phyloP scores from a whole-genome alignment of 2,797 vertebrate genomes.

The Poeciliopsis gracilis region DNA sequence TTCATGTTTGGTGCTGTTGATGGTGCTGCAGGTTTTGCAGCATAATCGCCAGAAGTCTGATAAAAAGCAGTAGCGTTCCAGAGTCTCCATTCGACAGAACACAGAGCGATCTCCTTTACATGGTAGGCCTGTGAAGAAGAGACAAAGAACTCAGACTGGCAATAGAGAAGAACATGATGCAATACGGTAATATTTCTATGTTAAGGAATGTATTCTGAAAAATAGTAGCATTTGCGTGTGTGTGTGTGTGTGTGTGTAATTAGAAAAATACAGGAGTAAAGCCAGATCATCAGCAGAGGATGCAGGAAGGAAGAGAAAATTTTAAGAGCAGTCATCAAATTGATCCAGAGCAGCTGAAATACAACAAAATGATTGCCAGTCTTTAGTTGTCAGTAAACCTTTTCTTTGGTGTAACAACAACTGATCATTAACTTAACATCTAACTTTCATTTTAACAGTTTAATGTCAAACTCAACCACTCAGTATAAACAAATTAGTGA shows the following conservation, averaged over 20 bases:
- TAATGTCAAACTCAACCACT: conserved; percentile 9
- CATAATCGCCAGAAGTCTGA: conserved; percentile 90
- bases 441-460: background rate
- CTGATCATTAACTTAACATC: background rate
- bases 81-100: conserved; percentile 91
- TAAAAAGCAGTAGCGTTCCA: conserved; percentile 90
- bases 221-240: conserved; percentile 5
- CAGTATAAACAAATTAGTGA: conserved; percentile 7
- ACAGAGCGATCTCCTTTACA: conserved; percentile 94
- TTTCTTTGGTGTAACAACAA: background rate
- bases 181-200: conserved; percentile 20
- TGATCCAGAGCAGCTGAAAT: conserved; percentile 64
- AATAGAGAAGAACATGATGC: conserved; percentile 40
- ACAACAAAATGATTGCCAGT: conserved; percentile 52
- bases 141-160: conserved; percentile 69
- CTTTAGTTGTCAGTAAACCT: conserved; percentile 61
- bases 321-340: conserved; percentile 58
- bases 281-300: conserved; percentile 68
- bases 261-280: conserved; percentile 60
- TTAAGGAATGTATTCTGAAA: conserved; percentile 16
- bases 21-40: conserved; percentile 89
- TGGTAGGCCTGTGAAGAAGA: conserved; percentile 88
- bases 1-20: conserved; percentile 55
- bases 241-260: conserved; percentile 13
- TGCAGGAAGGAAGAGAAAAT: conserved; percentile 59